Conservation (phyloP, 2,888 invertebrate species). For the Cylloceria caligata region DNA sequence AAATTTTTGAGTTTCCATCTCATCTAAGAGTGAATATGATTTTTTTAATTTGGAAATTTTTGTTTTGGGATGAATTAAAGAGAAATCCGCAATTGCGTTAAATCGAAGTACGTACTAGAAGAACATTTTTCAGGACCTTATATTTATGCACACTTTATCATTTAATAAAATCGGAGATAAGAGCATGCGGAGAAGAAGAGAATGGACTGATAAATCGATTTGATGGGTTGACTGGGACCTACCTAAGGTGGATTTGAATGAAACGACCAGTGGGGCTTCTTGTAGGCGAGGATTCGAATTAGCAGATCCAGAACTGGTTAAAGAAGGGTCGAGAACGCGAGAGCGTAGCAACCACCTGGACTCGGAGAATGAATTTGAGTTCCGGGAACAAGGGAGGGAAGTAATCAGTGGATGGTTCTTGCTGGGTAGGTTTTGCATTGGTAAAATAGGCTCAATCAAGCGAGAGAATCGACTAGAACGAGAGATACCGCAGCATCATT, state of each 20-base stretch:
- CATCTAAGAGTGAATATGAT: too few relatives aligned
- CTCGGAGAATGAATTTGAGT: slow-evolving; percentile 63
- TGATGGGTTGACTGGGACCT: slow-evolving; percentile 64
- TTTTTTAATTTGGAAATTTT: too few relatives aligned
- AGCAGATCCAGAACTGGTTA: slow-evolving; percentile 23
- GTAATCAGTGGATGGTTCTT: slow-evolving; percentile 79
- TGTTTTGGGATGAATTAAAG: too few relatives aligned
- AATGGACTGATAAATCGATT: slow-evolving; percentile 72
- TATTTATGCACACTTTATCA: neutral
- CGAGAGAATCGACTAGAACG: slow-evolving; percentile 67
- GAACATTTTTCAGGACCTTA: neutral
- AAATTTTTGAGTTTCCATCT: too few relatives aligned
- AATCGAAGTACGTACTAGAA: neutral
- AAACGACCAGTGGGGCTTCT: slow-evolving; percentile 41
- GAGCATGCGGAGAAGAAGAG: neutral
- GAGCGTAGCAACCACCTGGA: slow-evolving; percentile 70
- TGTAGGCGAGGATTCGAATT: slow-evolving; percentile 35
- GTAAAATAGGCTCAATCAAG: slow-evolving; percentile 80
- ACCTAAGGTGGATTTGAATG: slow-evolving; percentile 35
- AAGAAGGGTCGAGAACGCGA: slow-evolving; percentile 55
- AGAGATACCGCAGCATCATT: slow-evolving; percentile 32
- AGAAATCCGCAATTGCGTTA: too few relatives aligned
- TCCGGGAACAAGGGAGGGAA: slow-evolving; percentile 73
- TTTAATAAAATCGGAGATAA: neutral
- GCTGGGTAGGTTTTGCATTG: slow-evolving; percentile 65